phyloP scores from a whole-genome alignment of 2,888 invertebrate species.

The Galerucella pusilla region DNA sequence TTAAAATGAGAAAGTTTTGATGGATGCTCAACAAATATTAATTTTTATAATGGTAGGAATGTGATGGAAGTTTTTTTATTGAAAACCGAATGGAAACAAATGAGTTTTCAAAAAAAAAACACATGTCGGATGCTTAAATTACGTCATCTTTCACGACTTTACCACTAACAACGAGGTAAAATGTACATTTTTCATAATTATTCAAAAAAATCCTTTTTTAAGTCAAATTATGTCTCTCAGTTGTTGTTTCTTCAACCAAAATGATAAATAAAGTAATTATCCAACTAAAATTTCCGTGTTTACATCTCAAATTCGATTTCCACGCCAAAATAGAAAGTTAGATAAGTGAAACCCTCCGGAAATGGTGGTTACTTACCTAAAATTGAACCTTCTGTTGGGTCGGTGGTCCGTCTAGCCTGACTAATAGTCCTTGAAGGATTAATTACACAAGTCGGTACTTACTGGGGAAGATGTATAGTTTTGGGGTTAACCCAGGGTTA shows the following conservation, averaged over 20 bases:
- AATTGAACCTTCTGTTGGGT: constrained; percentile 9
- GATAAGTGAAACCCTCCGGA: constrained; percentile 14
- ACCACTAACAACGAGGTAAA: too few relatives aligned
- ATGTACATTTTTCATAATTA: too few relatives aligned
- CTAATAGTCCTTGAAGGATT: constrained; percentile 17
- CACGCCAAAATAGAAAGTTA: background rate
- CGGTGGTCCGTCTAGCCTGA: background rate
- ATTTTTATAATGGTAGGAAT: background rate
- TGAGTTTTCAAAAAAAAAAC: too few relatives aligned
- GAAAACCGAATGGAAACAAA: background rate
- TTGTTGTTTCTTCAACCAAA: too few relatives aligned
- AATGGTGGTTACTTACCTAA: constrained; percentile 17
- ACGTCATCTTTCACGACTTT: too few relatives aligned
- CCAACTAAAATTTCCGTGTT: background rate
- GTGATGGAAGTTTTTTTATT: background rate
- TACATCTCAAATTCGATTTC: background rate
- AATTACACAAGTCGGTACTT: constrained; percentile 1
- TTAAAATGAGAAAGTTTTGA: background rate
- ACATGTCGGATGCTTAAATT: too few relatives aligned
- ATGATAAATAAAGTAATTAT: background rate
- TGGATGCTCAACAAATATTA: background rate
- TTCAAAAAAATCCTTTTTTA: too few relatives aligned
- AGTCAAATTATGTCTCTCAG: too few relatives aligned
- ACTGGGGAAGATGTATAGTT: background rate
- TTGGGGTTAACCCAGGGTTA: background rate